Evolutionary conservation across 35 echinoderm and acorn worm genomes (phyloP), one percentile per base, ranked within the genome.

Genomic region (Heliocidaris erythrogramma): DNA sequence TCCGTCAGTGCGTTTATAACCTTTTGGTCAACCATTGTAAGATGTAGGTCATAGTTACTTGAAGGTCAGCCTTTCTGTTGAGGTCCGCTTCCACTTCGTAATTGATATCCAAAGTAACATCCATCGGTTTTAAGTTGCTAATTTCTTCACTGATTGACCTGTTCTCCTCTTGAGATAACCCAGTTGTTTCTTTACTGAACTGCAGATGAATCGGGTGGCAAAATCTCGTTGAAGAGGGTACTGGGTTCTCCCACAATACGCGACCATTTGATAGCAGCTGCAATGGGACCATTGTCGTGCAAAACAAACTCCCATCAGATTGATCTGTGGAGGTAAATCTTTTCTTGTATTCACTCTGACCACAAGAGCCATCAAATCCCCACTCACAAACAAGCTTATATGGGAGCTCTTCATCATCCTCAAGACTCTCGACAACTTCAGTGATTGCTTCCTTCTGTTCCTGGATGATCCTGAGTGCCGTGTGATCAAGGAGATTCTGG

Each of bases 11-110:
- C 94, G 93, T 93, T 96, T 5, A 96, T 59, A 5, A 94, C 95
- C 53, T 96, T 96, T 56, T 96, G 96, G 30, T 96, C 96, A 8
- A 96, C 96, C 90, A 96, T 95, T 47, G 89, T 96, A 59, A 95
- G 71, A n/a, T 95, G 94, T 12, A 95, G 50, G 85, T 96, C 94
- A 93, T 95, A 96, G 49, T 95, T 49, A 96, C 91, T 92, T 93
- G 61, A 13, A 96, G 14, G 24, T 96, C 49, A 7, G 24, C 85
- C 49, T 86, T 85, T 93, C 49, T 96, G 65, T 92, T 92, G 31
- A 69, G 18, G 42, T 92, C 93, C 32, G 24, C 90, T 92, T 88
- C 96, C 48, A 96, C 30, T 86, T 95, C 94, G 42, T 93, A 95
- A 13, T 65, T 47, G 31, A 93, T 94, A 48, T 96, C 93, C 59